Base-by-base conservation (phyloP, 2,113 vertebrate species). In the Phyllostomus discolor region DNA sequence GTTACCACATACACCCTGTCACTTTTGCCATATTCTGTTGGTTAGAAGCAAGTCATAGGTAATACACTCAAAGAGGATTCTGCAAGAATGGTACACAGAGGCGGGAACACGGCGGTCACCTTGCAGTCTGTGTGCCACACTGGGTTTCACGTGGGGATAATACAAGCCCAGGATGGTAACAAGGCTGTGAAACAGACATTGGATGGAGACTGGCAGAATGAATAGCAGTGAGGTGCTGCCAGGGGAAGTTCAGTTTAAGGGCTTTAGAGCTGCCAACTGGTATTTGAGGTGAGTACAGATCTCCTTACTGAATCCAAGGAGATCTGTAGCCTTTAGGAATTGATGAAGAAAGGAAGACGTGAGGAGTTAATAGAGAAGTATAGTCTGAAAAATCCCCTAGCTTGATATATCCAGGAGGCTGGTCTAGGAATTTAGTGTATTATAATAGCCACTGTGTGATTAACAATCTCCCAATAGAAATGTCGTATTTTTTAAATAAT, bases 341-440 rank as follows among this genome's bases (percentile, higher is more conserved):
- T 81, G 28, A 46, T 35, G 35, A 93, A 38, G 75, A 84, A 88
- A 75, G 62, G 28, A 91, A 79, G 41, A 72, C 79, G 3, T 41
- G 57, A 75, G 28, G 10, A 91, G 94, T 95, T 88, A 93, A 35
- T 52, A 87, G 66, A 95, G 38, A 88, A 95, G 14, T 70, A 3
- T 75, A 72, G 31, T 76, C 24, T 95, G 26, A 41, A 90, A 96
- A 85, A 81, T 31, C 92, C 48, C 48, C 38, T n/a, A 87, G 48
- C 50, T 76, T 88, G 28, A 8, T 88, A 66, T 72, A 89, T 88
- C 11, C 52, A 72, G 15, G n/a, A 78, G 2, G 78, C 7, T 95
- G 26, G 73, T 72, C 79, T 76, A 86, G 41, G 85, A 66, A 88
- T 94, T 91, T 70, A 64, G 10, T 97, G 8, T 69, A 57, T 94